Percentiles rank a stretch among this genome's conserved stretches.
These are phyloP conservation scores for Neodiprion fabricii DNA, from an alignment of 1,140 invertebrate genomes.

Conservation along the genomic window DNA sequence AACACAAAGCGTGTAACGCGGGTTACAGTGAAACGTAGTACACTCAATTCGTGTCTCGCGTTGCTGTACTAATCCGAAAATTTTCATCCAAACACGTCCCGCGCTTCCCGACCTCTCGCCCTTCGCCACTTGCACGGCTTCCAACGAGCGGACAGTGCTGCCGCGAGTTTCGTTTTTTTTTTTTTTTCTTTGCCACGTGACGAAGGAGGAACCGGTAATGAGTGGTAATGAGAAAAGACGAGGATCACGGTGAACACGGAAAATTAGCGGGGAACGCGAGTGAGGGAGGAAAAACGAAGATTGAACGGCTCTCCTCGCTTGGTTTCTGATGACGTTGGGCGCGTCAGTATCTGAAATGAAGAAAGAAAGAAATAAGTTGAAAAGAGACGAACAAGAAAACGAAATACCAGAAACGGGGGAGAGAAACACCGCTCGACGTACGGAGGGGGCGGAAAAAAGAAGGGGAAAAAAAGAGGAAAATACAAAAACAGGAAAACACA, in stretches of 20 bases:
- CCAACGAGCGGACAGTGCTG: no score
- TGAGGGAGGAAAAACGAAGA: no score
- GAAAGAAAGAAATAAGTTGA: neutral
- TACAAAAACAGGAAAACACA: neutral
- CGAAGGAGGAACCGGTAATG: neutral
- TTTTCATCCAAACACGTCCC: neutral
- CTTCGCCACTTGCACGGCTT: no score
- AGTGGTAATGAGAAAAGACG: neutral
- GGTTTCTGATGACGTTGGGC: no score
- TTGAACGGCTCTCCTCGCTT: no score
- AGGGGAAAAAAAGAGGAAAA: neutral
- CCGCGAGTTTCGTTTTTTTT: no score
- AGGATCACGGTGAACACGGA: neutral
- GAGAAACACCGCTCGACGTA: neutral
- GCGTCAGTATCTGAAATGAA: neutral
- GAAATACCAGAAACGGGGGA: no score
- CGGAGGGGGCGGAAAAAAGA: neutral
- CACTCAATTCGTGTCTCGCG: no score
- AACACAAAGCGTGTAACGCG: neutral
- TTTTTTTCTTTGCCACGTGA: no score
- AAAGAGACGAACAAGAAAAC: no score
- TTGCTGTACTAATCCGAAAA: neutral
- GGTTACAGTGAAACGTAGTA: neutral
- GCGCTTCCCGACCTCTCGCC: no score
- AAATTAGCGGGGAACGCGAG: neutral